Evolutionary conservation across 2,888 invertebrate genomes (phyloP), one percentile per base, ranked within the genome.

Genomic region (Polymixis lichenea): DNA sequence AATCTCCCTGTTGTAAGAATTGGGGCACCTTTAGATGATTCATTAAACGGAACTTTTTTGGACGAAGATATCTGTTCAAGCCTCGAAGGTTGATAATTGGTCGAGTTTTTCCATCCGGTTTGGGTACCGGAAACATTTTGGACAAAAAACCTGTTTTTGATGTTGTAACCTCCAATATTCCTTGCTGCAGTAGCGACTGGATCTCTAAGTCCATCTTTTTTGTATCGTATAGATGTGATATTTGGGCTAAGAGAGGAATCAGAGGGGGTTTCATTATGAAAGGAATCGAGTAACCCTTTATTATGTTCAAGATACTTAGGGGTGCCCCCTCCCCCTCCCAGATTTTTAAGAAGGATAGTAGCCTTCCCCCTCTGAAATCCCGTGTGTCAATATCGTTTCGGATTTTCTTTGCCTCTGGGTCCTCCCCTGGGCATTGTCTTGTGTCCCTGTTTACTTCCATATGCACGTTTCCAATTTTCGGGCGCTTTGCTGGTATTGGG

Each of bases 191-290:
- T 38, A 61, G 32, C 22, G 32, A 61, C 8, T 61, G 61, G 32
- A 61, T 61, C 32, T 61, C 61, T 61, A 61, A 43, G 43, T 43
- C 43, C 43, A 43, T 43, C 43, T 43, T 43, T 43, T 43, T 43
- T 43, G 43, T 43, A 43, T 43, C 43, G 38, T 49, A 49, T 5
- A 38, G 13, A 38, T 61, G 61, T 61, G 38, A 49, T 32, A 19
- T 61, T 61, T 22, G 22, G 61, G 32, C 32, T 49, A 22, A 61
- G 13, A 61, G 38, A 61, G 22, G 38, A 61, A 61, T 61, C 32
- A 61, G 61, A 61, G 61, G 61, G 61, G 61, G 61, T 61, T 61
- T 61, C 38, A 61, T 61, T 22, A 61, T 22, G 61, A 61, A 61
- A 62, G 38, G 61, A 38, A 61, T 62, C 38, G 61, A 62, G 61